Evolutionary conservation across 1,140 invertebrate genomes (phyloP).

Genomic region (Drosophila nebulosa): DNA sequence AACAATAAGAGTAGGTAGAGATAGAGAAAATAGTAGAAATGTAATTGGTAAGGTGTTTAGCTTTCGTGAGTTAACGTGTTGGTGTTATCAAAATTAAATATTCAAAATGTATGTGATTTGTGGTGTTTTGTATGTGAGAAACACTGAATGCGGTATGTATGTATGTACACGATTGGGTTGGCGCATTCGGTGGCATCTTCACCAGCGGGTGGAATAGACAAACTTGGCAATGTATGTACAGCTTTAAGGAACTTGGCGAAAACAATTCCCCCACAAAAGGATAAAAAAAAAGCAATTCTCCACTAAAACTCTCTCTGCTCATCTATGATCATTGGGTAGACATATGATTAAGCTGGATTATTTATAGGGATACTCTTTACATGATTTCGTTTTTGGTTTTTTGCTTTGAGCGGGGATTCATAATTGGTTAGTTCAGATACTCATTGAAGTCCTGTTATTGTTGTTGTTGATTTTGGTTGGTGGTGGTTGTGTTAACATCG

Average conservation of each 20-base stretch:
- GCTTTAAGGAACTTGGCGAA: conserved; percentile 24
- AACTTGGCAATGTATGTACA: conserved; percentile 48
- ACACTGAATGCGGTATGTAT: conserved; percentile 43
- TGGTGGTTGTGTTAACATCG: conserved; percentile 76
- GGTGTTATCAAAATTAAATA: too few species aligned
- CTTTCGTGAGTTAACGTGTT: conserved; percentile 14
- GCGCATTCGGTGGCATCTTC: background rate
- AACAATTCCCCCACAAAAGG: conserved; percentile 9
- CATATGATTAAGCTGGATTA: conserved; percentile 25
- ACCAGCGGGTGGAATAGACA: background rate
- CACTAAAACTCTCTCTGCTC: conserved; percentile 40
- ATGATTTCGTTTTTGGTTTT: conserved; percentile 21
- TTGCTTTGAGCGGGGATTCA: conserved; percentile 28
- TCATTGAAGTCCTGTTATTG: conserved; percentile 80
- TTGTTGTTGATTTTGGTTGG: conserved; percentile 58
- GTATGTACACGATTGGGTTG: conserved; percentile 28
- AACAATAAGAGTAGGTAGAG: conserved; percentile 79
- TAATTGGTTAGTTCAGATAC: conserved; percentile 74
- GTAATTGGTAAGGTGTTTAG: conserved; percentile 7
- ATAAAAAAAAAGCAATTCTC: conserved; percentile 24
- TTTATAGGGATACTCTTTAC: conserved; percentile 10
- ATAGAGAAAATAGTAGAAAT: conserved; percentile 46
- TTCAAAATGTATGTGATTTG: background rate
- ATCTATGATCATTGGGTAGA: conserved; percentile 13
- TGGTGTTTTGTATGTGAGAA: background rate